Evolutionary conservation across 2,888 invertebrate species (phyloP), one percentile per base, ranked within the genome.

Genomic region (Gnatocerus cornutus): DNA sequence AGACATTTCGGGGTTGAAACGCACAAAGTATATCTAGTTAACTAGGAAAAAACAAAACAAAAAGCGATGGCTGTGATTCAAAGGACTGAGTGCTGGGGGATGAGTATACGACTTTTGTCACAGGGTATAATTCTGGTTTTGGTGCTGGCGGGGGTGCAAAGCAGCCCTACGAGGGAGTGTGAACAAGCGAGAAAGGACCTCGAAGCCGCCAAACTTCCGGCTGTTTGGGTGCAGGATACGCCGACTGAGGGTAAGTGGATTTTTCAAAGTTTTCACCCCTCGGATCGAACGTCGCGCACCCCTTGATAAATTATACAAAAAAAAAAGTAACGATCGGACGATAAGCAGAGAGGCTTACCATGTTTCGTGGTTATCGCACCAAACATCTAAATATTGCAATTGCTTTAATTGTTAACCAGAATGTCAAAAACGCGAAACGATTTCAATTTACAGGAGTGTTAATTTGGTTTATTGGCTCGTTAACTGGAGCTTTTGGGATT

Each of bases 221-320:
- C 84, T 74, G 82, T 85, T 76, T 87, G 86, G 77, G 82, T 88
- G 73, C 86, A 87, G 79, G 85, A 86, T 71, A 85, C 85, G 74
- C 87, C 88, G 41, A 86, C 85, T 81, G 86, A 86, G 85, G 88
- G 89, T 88, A 80, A 87, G 87, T 75, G 13, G 2, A 12, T 41
- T 33, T 46, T 27, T 46, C 29, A 30, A 10, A 13, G 1, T 37
- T 27, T 21, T 37, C 48, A 30, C 46, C 48, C 61, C 48, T 30
- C 21, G 30, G 27, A 59, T 43, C 48, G 48, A 61, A 45, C 45
- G 12, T 52, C 13, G 52, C 10, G 52, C 29, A n/a, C 16, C 55
- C 43, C 43, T 12, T 48, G 12, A 13, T 48, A 50, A 63, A 63
- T 63, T 63, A 63, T 53, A 53, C 63, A 10, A 63, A 62, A 62